Conservation (phyloP, 2,113 vertebrate genomes). For the Toxostoma redivivum region DNA sequence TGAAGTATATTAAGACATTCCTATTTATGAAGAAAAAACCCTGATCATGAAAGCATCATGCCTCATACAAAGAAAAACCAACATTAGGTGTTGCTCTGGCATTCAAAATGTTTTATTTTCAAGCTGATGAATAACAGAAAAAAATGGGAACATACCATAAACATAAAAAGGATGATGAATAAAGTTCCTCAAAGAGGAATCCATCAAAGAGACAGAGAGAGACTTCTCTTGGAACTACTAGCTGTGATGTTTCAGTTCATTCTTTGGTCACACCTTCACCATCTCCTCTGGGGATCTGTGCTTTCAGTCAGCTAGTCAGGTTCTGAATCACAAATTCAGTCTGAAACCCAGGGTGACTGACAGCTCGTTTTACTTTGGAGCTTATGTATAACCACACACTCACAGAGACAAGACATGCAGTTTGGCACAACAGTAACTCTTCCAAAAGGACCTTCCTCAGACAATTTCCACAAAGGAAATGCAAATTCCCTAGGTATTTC, state of each 20-base stretch:
- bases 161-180: background rate
- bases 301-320: background rate
- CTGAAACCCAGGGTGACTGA: background rate
- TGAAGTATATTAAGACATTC: background rate
- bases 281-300: background rate
- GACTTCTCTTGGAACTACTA: background rate
- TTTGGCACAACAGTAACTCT: background rate
- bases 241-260: slow-evolving; percentile 1
- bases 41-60: background rate
- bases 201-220: background rate
- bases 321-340: background rate
- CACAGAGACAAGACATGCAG: background rate
- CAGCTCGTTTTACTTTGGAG: background rate
- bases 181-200: background rate
- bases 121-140: background rate
- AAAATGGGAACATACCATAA: background rate
- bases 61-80: background rate
- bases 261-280: background rate
- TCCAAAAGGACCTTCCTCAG: background rate
- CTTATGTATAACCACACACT: background rate
- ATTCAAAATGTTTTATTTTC: background rate
- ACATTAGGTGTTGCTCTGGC: background rate
- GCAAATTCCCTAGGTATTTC: background rate
- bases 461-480: background rate
- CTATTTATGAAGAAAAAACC: background rate